A percentile compares a stretch with the other conserved stretches of the same genome.
Conservation (phyloP, 2,113 vertebrate genomes). For the Astur gentilis region DNA sequence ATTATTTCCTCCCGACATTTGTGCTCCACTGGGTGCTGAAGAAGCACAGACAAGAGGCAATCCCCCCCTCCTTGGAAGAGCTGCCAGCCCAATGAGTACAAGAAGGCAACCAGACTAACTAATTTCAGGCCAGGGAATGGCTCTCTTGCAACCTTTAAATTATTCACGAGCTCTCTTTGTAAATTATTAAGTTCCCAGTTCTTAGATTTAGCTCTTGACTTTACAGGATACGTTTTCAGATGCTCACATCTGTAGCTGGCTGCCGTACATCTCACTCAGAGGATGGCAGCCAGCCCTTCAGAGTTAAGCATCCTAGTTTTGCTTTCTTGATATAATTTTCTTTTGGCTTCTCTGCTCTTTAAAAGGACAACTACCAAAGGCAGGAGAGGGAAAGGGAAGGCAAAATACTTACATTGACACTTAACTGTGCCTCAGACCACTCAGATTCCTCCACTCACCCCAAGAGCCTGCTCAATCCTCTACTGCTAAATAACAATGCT, state of each 20-base stretch:
- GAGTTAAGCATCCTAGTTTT: background rate
- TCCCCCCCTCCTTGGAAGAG: background rate
- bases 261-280: background rate
- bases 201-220: slow-evolving; percentile 38
- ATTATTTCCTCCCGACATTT: background rate
- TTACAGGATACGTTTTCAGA: slow-evolving; percentile 5
- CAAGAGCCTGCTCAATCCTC: background rate
- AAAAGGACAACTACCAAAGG: background rate
- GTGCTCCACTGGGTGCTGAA: background rate
- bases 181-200: slow-evolving; percentile 51
- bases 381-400: background rate
- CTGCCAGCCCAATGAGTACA: background rate
- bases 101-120: background rate
- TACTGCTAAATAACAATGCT: background rate
- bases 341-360: background rate
- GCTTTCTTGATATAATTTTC: background rate
- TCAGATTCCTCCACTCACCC: background rate
- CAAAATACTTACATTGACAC: background rate
- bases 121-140: slow-evolving; percentile 1
- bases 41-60: background rate
- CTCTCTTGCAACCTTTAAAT: slow-evolving; percentile 2
- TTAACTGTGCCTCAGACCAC: background rate
- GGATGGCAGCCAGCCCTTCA: background rate
- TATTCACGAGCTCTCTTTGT: background rate
- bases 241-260: background rate